These are phyloP conservation scores for Frankliniella fusca DNA, from an alignment of 2,888 invertebrate genomes.

Conservation along the genomic window DNA sequence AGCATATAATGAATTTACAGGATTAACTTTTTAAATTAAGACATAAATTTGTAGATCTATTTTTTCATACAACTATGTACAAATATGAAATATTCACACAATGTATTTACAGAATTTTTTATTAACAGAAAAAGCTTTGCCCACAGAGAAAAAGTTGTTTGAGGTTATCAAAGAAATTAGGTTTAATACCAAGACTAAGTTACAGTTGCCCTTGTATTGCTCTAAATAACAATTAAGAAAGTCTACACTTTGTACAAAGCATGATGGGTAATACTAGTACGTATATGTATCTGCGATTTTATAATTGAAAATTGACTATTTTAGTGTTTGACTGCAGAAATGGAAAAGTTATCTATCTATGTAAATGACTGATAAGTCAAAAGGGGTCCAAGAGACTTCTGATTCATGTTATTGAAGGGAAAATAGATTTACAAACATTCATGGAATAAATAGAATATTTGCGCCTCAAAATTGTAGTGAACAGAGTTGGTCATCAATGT, in stretches of 20 bases:
- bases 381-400: too few relatives aligned
- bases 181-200: too few relatives aligned
- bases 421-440: too few relatives aligned
- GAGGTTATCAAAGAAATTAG: too few relatives aligned
- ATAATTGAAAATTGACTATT: neutral
- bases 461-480: neutral
- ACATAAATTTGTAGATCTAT: conserved; percentile 14
- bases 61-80: conserved; percentile 17
- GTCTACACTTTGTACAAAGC: neutral
- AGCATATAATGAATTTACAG: neutral
- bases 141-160: neutral
- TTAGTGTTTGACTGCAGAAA: neutral
- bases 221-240: too few relatives aligned
- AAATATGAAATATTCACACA: conserved; percentile 4
- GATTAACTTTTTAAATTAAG: neutral
- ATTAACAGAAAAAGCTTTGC: neutral
- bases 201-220: too few relatives aligned
- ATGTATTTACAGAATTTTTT: conserved; percentile 2
- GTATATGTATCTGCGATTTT: neutral
- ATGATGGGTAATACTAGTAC: neutral
- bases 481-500: neutral
- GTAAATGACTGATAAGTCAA: too few relatives aligned
- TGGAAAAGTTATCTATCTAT: too few relatives aligned
- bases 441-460: too few relatives aligned
- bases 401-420: too few relatives aligned